Conservation (phyloP, 2,888 invertebrate species). For the Zygogramma bicolorata region DNA sequence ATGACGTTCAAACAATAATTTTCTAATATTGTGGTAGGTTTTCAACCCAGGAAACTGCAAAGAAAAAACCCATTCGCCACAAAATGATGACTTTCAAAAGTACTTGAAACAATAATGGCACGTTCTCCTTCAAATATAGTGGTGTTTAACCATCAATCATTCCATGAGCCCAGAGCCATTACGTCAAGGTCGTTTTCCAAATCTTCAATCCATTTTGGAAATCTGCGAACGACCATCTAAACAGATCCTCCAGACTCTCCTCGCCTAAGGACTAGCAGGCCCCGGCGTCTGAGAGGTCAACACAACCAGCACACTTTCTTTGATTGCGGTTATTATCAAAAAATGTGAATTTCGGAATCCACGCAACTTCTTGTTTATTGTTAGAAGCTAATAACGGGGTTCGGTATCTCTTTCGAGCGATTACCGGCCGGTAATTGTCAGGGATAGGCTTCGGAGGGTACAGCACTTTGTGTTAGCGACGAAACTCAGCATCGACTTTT, state of each 20-base stretch:
- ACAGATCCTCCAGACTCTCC: background rate
- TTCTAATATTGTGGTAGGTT: too few species aligned
- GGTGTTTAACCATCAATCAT: too few species aligned
- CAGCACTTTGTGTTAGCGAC: too few species aligned
- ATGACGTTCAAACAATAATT: too few species aligned
- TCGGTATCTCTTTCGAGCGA: background rate
- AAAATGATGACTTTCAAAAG: too few species aligned
- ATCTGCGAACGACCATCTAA: background rate
- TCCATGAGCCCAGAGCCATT: too few species aligned
- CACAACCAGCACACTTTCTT: conserved; percentile 6
- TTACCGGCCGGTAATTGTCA: background rate
- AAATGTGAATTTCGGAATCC: conserved; percentile 10
- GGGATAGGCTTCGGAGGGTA: conserved; percentile 7
- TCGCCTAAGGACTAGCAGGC: background rate
- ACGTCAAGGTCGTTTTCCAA: too few species aligned
- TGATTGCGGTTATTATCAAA: conserved; percentile 17
- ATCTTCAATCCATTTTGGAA: background rate
- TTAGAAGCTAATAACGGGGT: conserved; percentile 17
- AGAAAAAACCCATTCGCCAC: too few species aligned
- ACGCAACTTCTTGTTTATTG: conserved; percentile 20
- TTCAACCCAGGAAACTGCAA: too few species aligned
- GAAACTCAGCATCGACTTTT: too few species aligned
- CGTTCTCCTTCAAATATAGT: too few species aligned
- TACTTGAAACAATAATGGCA: too few species aligned
- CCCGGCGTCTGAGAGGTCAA: background rate